Conservation (phyloP, 1,140 invertebrate genomes). For the Melitaea cinxia region DNA sequence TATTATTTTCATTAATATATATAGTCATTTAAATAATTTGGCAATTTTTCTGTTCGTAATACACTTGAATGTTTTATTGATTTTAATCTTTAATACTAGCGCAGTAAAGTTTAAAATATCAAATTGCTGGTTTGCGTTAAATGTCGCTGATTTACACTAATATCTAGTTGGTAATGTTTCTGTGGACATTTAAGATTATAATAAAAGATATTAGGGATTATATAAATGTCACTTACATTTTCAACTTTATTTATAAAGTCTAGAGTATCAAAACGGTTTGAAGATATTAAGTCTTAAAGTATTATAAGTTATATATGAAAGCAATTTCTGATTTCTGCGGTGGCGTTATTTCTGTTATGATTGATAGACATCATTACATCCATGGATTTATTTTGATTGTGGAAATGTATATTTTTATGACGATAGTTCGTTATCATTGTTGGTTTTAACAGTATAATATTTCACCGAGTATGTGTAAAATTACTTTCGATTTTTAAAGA, state of each 20-base stretch:
- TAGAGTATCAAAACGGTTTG: background rate
- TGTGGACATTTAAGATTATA: constrained; percentile 22
- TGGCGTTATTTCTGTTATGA: constrained; percentile 4
- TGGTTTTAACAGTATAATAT: background rate
- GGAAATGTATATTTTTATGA: constrained; percentile 2
- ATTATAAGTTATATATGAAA: constrained; percentile 1
- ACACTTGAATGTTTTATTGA: background rate
- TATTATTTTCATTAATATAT: constrained; percentile 11
- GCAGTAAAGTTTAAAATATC: constrained; percentile 5
- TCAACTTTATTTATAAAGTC: constrained; percentile 1
- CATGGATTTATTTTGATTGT: constrained; percentile 11
- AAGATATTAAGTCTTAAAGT: background rate
- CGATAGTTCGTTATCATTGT: constrained; percentile 4
- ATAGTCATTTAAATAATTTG: constrained; percentile 53
- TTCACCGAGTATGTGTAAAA: background rate
- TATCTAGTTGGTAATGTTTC: constrained; percentile 21
- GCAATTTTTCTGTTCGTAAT: constrained; percentile 43
- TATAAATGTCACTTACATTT: constrained; percentile 9
- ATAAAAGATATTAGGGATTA: constrained; percentile 15
- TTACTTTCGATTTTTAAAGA: background rate
- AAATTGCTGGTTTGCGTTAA: background rate
- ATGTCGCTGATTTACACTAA: constrained; percentile 13
- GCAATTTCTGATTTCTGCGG: constrained; percentile 8
- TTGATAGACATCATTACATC: background rate
- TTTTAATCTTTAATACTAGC: background rate